These are phyloP conservation scores for Pandion haliaetus DNA, from an alignment of 2,113 vertebrate genomes.

Conservation along the genomic window DNA sequence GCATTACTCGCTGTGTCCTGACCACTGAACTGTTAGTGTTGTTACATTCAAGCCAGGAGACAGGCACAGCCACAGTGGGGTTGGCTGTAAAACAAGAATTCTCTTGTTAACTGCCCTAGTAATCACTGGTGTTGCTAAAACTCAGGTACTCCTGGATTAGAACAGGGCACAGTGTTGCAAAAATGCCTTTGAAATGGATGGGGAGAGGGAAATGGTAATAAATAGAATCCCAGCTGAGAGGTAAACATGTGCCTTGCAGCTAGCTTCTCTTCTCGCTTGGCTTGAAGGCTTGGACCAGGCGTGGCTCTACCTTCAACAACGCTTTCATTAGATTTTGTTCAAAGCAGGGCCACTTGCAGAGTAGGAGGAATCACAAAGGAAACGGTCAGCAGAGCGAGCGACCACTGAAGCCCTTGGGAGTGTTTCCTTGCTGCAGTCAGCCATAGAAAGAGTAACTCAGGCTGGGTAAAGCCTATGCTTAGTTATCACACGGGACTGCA, in stretches of 20 bases:
- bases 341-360: neutral
- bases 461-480: neutral
- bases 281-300: neutral
- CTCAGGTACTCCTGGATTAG: neutral
- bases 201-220: neutral
- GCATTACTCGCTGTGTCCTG: neutral
- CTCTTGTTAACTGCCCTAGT: constrained; percentile 22
- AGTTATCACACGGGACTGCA: neutral
- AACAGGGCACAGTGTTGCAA: neutral
- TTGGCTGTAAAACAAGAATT: constrained; percentile 12
- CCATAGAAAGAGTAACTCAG: neutral
- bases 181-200: neutral
- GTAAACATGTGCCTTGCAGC: neutral
- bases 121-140: constrained; percentile 14
- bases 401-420: neutral
- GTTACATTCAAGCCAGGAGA: neutral
- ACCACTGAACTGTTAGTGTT: neutral
- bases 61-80: neutral
- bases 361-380: neutral
- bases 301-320: neutral
- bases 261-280: neutral
- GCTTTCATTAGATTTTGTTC: neutral
- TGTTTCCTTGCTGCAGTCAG: neutral
- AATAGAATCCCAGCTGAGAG: neutral
- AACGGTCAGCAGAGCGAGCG: neutral